Base-by-base conservation (phyloP, 2,888 invertebrate species). In the Athalia cordata region DNA sequence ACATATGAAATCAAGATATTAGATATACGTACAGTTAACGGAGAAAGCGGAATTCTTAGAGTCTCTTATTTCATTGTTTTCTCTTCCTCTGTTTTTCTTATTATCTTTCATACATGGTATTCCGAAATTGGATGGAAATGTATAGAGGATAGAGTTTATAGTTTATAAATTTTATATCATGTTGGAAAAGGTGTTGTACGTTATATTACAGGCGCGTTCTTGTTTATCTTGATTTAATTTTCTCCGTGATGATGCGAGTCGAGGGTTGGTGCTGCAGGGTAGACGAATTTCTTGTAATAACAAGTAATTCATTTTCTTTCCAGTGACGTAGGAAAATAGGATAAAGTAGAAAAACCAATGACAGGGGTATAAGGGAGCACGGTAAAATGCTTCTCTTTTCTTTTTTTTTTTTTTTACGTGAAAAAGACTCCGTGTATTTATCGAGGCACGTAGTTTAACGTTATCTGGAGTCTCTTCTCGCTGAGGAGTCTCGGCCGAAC, bases 381-480 rank as follows among this genome's bases (percentile, higher is more conserved):
- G n/a, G 66, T 9, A 57, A 59, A 72, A 45, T 29, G 72, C 45
- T 13, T 57, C 59, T 72, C 55, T 62, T 50, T 2, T n/a, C n/a
- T n/a, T 29, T 29, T 29, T 29, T 29, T 29, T 29, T 29, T 2
- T 29, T 29, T 29, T 29, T 1, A 62, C 62, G 43, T 84, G 84
- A 84, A 85, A 86, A 86, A 85, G 84, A 83, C 84, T 83, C 64
- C 84, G 85, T 87, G 87, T 29, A 2, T 87, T 87, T 87, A 87
- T 87, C 87, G 85, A 84, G 79, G 83, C 84, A 83, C 86, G 85
- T 29, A 29, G 29, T 87, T 87, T 86, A 87, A 83, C 85, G 86
- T 87, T 86, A 87, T 87, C 86, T 84, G 84, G 81, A 83, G 83
- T 84, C 85, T 84, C 79, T 84, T 4, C 43, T 59, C 59, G 29